Conservation (phyloP, 2,888 invertebrate genomes). For the Scaptomyza reducta region DNA sequence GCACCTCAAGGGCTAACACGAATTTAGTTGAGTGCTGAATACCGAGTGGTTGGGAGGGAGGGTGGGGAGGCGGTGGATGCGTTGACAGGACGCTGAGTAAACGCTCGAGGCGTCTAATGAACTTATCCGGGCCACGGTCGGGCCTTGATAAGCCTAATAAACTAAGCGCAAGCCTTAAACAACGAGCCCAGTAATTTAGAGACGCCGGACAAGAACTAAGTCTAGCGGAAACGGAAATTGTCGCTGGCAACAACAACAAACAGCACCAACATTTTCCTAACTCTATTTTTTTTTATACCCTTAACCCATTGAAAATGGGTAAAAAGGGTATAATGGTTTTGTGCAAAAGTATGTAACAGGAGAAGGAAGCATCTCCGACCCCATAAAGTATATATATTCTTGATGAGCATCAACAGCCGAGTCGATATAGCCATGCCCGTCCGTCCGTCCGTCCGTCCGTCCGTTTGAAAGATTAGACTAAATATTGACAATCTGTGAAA, state of each 20-base stretch:
- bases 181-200: constrained; percentile 45
- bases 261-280: constrained; percentile 13
- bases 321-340: too few species aligned
- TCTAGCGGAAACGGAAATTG: constrained; percentile 73
- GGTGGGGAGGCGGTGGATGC: background rate
- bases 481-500: too few species aligned
- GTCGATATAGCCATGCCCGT: too few species aligned
- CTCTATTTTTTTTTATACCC: background rate
- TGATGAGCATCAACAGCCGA: too few species aligned
- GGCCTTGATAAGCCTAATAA: constrained; percentile 66
- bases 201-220: constrained; percentile 47
- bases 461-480: too few species aligned
- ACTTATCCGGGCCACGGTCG: constrained; percentile 29
- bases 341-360: too few species aligned
- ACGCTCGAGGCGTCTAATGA: constrained; percentile 61
- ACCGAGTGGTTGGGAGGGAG: background rate
- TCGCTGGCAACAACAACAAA: constrained; percentile 47
- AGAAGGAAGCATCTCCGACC: too few species aligned
- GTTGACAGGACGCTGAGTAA: constrained; percentile 33
- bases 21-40: constrained; percentile 3
- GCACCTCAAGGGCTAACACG: constrained; percentile 4
- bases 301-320: too few species aligned
- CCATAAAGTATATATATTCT: too few species aligned
- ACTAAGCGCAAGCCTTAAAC: constrained; percentile 41
- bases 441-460: too few species aligned